phyloP scores from a whole-genome alignment of 2,113 vertebrate genomes.

The Alligator sinensis region DNA sequence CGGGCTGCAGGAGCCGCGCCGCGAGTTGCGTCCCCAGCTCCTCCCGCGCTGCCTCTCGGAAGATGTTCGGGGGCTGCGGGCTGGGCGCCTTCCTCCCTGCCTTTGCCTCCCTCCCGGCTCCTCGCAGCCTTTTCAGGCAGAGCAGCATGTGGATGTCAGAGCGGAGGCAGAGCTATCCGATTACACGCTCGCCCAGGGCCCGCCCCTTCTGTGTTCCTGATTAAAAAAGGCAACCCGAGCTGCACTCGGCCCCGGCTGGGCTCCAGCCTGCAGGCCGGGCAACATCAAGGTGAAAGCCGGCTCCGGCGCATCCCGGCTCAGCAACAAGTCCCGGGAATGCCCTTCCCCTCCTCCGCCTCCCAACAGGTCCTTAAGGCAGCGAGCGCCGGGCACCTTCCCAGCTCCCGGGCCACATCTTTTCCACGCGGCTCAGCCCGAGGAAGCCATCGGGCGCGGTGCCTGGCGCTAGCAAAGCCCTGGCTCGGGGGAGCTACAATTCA shows the following conservation, averaged over 20 bases:
- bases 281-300: too few species aligned
- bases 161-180: conserved; percentile 84
- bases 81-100: conserved; percentile 49
- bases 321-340: conserved; percentile 40
- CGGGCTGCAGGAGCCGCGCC: too few species aligned
- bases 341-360: background rate
- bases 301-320: background rate
- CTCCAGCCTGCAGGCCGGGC: background rate
- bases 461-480: background rate
- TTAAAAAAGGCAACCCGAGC: conserved; percentile 80
- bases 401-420: background rate
- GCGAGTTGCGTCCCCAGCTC: too few species aligned
- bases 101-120: conserved; percentile 70
- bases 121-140: conserved; percentile 81
- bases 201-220: conserved; percentile 85
- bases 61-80: conserved; percentile 44
- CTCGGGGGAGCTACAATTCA: background rate
- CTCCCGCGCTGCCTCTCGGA: background rate
- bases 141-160: conserved; percentile 83
- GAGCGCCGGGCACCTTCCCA: too few species aligned
- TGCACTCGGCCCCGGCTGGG: background rate
- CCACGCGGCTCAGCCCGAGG: background rate
- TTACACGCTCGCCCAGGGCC: conserved; percentile 90
- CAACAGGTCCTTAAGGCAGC: background rate
- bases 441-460: too few species aligned